Conservation (phyloP, 2,113 vertebrate species). For the Callithrix jacchus region DNA sequence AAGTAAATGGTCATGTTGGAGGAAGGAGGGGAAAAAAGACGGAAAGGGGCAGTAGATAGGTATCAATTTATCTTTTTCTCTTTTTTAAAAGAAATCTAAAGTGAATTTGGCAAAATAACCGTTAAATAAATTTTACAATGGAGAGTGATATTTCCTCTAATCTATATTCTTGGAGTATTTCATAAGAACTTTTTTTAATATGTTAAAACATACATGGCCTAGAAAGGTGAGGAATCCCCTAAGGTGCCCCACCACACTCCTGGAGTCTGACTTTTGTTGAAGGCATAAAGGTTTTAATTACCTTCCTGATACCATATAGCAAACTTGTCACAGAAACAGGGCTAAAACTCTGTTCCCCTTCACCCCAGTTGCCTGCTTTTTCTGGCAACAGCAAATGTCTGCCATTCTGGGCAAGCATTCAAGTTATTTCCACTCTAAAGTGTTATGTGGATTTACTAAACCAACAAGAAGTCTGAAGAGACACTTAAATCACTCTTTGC, state of each 20-base stretch:
- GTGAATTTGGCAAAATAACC: not conserved
- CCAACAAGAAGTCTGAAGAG: constrained; percentile 11
- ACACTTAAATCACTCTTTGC: constrained; percentile 32
- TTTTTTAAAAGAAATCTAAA: not conserved
- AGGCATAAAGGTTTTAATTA: not conserved
- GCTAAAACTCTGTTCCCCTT: not conserved
- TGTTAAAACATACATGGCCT: not conserved
- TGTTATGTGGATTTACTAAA: constrained; percentile 47
- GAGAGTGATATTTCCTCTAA: not conserved
- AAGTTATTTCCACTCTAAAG: constrained; percentile 40
- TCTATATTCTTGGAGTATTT: not conserved
- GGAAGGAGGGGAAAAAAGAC: not conserved
- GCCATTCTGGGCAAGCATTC: not conserved
- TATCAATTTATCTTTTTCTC: not conserved
- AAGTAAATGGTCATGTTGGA: not conserved
- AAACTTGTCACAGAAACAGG: not conserved
- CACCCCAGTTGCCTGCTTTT: not conserved
- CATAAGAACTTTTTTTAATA: not conserved
- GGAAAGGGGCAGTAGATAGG: not conserved
- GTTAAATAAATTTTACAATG: not conserved
- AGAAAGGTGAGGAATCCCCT: not conserved
- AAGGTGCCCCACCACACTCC: not conserved
- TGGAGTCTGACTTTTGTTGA: not conserved
- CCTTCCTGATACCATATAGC: not conserved
- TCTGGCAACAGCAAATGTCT: not conserved